A percentile compares a stretch with the other conserved stretches of the same genome.
Conservation (phyloP, 1,140 invertebrate genomes). For the Mactra quadrangularis region DNA sequence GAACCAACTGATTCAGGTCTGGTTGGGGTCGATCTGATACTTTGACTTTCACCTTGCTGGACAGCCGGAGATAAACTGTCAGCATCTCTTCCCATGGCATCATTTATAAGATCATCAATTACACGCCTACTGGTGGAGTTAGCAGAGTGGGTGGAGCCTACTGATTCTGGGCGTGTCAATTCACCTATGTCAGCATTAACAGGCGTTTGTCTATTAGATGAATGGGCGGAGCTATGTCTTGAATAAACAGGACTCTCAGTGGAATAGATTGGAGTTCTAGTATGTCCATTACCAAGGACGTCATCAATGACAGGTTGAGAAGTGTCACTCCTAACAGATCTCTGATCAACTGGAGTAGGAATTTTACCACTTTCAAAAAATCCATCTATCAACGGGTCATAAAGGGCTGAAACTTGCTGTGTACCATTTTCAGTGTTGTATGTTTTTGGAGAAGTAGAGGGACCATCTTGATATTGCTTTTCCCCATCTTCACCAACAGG, state of each 20-base stretch:
- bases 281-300: conserved; percentile 55
- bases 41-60: conserved; percentile 24
- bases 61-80: conserved; percentile 1
- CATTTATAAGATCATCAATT: conserved; percentile 59
- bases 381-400: conserved; percentile 63
- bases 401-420: conserved; percentile 1
- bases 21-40: background rate
- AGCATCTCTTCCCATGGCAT: conserved; percentile 27
- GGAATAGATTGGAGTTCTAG: conserved; percentile 51
- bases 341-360: conserved; percentile 18
- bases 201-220: conserved; percentile 62
- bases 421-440: background rate
- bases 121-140: conserved; percentile 56
- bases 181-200: conserved; percentile 60
- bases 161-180: conserved; percentile 54
- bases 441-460: conserved; percentile 1
- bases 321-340: conserved; percentile 8
- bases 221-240: conserved; percentile 49
- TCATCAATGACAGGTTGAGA: conserved; percentile 45
- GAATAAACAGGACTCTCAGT: conserved; percentile 56
- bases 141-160: conserved; percentile 47
- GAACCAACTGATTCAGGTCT: conserved; percentile 49
- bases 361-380: conserved; percentile 60
- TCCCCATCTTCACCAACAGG: conserved; percentile 69
- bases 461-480: conserved; percentile 67